Base-by-base conservation (phyloP, 1,140 invertebrate genomes). In the Drosophila kepulauana region DNA sequence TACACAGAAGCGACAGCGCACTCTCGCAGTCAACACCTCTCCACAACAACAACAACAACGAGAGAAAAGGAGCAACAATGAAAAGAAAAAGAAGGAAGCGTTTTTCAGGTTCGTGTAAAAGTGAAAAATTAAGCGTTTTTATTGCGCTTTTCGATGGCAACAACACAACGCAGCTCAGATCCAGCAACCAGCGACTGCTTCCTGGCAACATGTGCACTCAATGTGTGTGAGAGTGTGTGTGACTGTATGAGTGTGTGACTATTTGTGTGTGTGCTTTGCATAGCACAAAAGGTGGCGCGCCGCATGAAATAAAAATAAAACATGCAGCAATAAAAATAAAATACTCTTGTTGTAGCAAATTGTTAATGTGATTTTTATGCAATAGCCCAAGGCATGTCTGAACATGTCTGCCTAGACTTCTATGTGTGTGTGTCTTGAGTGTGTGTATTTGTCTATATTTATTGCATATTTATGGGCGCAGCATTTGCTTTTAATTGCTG, bases 121-220 rank as follows among this genome's bases (percentile, higher is more conserved):
- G 85, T 89, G 85, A 89, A 89, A 89, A 89, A 89, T 89, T 89
- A 89, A 89, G 85, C 85, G 85, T 89, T 89, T 85, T 89, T 89
- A 89, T 89, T 89, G 85, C 85, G 78, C 78, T 85, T 89, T 72
- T 89, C 81, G 75, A 78, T 78, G 72, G 56, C 72, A 86, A 81
- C 78, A 38, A 57, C 54, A 79, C 33, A 70, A 75, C 80, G 78
- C 64, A 67, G 57, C 61, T 62, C 62, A 62, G 62, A 63, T 65
- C 69, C 57, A 62, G 65, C 65, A 43, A n/a, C 51, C 51, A 51
- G 33, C 56, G 15, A 30, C 62, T 43, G 48, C 49, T 51, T 61
- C n/a, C 43, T 84, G 85, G 84, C 85, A 89, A 79, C 85, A 89
- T 84, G 85, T 88, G 85, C 75, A 54, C 16, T 63, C 25, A 89